Evolutionary conservation across 2,113 vertebrate genomes (phyloP), one percentile per base, ranked within the genome.

Genomic region (Petroica traversi): DNA sequence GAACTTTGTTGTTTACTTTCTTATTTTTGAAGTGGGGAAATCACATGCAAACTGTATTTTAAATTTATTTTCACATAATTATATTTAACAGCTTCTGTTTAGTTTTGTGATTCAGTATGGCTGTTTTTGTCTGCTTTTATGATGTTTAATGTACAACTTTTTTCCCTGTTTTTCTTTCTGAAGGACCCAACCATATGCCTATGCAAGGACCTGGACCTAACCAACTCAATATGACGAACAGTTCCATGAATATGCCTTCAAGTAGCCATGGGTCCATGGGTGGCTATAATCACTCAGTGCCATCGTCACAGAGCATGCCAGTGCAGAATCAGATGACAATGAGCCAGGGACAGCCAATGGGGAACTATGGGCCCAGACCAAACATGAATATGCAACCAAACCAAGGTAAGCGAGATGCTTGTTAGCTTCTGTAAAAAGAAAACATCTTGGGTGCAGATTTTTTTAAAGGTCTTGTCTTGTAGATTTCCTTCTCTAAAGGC

Each of bases 331-430:
- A 99, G 98, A 99, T 99, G 98, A 99, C 98, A 49, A 99, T 99
- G 98, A 99, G 98, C 96, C 99, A 99, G 97, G 99, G 99, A 59
- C 99, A 99, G 91, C 98, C 99, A 0, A 99, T 99, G 99, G 99
- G 98, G 77, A 99, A 97, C 96, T 99, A 99, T 31, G 99, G 99
- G 57, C 99, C 99, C 69, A 98, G 99, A 96, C 99, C 99, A 96
- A 99, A 98, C 97, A 99, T 99, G 98, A 99, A 98, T 96, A 99
- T 99, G 98, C 99, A 99, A 62, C 99, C 99, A 88, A 99, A 97
- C 96, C 99, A 99, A 99, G 99, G 99, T 99, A 97, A 97, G 49
- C 10, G 20, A 76, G 40, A 19, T 62, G 25, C 34, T 68, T 51
- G 12, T 55, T 74, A 49, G 14, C 54, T 55, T 86, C 48, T 72